phyloP scores from a whole-genome alignment of 2,113 vertebrate species.

The Oryctolagus cuniculus region DNA sequence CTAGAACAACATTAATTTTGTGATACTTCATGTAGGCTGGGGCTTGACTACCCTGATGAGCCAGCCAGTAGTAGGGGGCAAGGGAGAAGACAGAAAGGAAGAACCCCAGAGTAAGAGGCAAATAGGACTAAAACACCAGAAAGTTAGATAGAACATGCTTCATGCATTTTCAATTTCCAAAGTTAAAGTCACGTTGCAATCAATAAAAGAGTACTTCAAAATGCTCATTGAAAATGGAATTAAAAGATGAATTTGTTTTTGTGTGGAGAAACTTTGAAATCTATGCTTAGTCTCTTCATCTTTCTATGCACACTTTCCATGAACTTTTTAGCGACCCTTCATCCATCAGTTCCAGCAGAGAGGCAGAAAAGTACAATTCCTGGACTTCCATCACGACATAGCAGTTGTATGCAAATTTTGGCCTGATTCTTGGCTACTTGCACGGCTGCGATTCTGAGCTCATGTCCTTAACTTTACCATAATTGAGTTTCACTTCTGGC shows the following conservation, averaged over 20 bases:
- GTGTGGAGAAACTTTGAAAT: too few species aligned
- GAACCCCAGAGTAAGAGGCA: neutral
- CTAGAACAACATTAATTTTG: slow-evolving; percentile 74
- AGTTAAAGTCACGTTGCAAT: neutral
- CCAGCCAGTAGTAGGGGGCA: neutral
- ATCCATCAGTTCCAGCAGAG: neutral
- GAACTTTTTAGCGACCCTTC: too few species aligned
- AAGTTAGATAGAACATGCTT: neutral
- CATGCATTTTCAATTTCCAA: neutral
- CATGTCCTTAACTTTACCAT: neutral
- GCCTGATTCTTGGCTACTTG: neutral
- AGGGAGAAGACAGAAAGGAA: rapidly evolving
- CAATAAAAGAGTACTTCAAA: too few species aligned
- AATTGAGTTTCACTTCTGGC: neutral
- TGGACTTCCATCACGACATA: neutral
- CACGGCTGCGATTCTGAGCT: neutral
- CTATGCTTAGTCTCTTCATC: too few species aligned
- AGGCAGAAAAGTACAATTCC: neutral
- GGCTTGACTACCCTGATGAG: neutral
- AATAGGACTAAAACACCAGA: neutral
- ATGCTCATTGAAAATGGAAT: too few species aligned
- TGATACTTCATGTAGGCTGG: slow-evolving; percentile 33
- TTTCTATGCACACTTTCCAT: too few species aligned
- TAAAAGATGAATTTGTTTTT: too few species aligned
- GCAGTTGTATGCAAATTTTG: neutral